These are phyloP conservation scores for Sycophila texana DNA, from an alignment of 2,888 invertebrate genomes.

Conservation along the genomic window DNA sequence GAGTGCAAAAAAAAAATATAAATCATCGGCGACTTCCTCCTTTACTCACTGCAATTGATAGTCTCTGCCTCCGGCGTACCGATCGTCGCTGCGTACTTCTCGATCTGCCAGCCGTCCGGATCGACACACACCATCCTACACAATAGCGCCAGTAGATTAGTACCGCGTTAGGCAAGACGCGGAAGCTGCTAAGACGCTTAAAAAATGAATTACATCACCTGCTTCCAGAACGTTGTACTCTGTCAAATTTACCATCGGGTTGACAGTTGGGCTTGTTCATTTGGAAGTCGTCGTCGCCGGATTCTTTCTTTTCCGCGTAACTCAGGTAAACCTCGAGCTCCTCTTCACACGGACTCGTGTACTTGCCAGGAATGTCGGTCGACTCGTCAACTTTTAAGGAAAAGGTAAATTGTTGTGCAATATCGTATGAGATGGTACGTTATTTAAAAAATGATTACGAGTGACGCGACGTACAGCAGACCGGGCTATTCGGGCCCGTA, in stretches of 20 bases:
- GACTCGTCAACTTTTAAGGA: slow-evolving; percentile 69
- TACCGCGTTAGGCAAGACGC: no score
- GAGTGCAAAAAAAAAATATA: background rate
- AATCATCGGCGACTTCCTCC: background rate
- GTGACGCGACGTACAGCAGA: slow-evolving; percentile 72
- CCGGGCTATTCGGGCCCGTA: slow-evolving; percentile 68
- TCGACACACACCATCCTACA: slow-evolving; percentile 80
- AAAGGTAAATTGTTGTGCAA: no score
- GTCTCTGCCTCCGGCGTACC: slow-evolving; percentile 71
- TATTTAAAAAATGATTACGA: no score
- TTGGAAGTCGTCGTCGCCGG: slow-evolving; percentile 26
- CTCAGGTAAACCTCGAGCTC: slow-evolving; percentile 60
- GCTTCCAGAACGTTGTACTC: slow-evolving; percentile 73
- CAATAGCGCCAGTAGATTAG: slow-evolving; percentile 63
- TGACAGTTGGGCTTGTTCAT: slow-evolving; percentile 74
- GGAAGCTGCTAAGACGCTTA: no score
- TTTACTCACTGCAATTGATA: slow-evolving; percentile 79
- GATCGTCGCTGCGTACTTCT: slow-evolving; percentile 75
- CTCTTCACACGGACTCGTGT: slow-evolving; percentile 75
- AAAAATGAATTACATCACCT: slow-evolving; percentile 63
- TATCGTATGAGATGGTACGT: no score
- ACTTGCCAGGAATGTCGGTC: slow-evolving; percentile 71
- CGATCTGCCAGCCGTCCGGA: slow-evolving; percentile 78
- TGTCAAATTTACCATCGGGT: slow-evolving; percentile 77
- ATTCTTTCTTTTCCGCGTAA: slow-evolving; percentile 52